Percentiles rank a stretch among this genome's conserved stretches.
phyloP scores from a whole-genome alignment of 2,797 vertebrate genomes.

The Sebastolobus altivelis region DNA sequence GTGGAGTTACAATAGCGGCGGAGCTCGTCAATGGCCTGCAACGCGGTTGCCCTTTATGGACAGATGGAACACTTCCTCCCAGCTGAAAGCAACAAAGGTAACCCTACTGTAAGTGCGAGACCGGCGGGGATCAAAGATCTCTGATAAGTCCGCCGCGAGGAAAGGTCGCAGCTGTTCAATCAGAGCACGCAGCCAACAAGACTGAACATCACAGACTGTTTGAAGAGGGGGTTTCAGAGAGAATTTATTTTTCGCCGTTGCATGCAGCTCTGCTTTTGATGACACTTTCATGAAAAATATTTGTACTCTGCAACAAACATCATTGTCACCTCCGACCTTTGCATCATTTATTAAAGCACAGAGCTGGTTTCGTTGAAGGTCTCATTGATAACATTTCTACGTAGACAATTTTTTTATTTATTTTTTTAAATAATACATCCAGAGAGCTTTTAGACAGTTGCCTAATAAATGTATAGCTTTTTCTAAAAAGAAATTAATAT shows the following conservation, averaged over 20 bases:
- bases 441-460: too few species aligned
- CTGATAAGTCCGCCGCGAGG: conserved; percentile 39
- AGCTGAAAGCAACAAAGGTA: conserved; percentile 37
- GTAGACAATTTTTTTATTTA: too few species aligned
- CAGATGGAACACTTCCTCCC: conserved; percentile 31
- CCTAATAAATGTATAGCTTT: too few species aligned
- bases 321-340: conserved; percentile 25
- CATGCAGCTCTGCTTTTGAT: conserved; percentile 29
- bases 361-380: not conserved
- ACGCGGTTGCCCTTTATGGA: conserved; percentile 44
- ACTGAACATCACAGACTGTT: conserved; percentile 48
- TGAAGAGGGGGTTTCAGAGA: conserved; percentile 47
- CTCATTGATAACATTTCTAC: too few species aligned
- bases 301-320: not conserved
- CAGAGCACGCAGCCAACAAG: conserved; percentile 20
- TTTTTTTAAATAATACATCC: too few species aligned
- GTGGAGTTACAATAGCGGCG: conserved; percentile 31
- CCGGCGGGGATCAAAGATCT: conserved; percentile 62
- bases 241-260: conserved; percentile 7
- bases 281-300: conserved; percentile 27
- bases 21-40: conserved; percentile 37
- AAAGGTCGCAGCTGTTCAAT: conserved; percentile 65
- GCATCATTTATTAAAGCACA: conserved; percentile 28
- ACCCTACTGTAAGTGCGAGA: conserved; percentile 13
- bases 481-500: too few species aligned